Base-by-base conservation (phyloP, 1,140 invertebrate species). In the Medauroidea extradentata region DNA sequence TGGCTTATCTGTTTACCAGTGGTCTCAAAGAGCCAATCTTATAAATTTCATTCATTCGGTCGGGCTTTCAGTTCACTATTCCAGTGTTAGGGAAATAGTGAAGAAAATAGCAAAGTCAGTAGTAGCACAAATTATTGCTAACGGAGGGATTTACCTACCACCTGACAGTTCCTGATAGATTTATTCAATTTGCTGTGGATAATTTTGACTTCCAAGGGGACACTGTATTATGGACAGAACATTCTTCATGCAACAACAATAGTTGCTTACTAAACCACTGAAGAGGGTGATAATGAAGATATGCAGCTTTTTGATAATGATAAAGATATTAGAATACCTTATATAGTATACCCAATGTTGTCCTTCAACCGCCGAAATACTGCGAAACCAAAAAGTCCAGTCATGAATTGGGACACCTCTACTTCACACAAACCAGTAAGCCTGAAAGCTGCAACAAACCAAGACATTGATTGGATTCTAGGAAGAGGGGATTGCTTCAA, bases 121-220 rank as follows among this genome's bases (percentile, higher is more conserved):
- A 39, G 25, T 53, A 7, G 52, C n/a, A 29, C 3, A 53, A 53
- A 53, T 42, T 24, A 53, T 14, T 27, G 8, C 2, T 19, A 14
- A 41, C 14, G 29, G 52, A 42, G 52, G 52, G 3, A 24, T 53
- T 41, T 53, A 53, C 19, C 23, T 53, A 34, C 52, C 52, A 53
- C 52, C 3, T 19, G 52, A 53, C 19, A 2, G 23, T 13, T 53
- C 52, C 13, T 27, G 52, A 21, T 2, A 41, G 52, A 19, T 53
- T 53, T 53, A 42, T 53, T 13, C 21, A 53, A 3, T 53, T 53
- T 29, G 9, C 52, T n/a, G 34, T 53, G 13, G 52, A 53, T 42
- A 53, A 53, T 21, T 16, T 53, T 16, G 2, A 53, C 11, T 53
- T 53, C 38, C 24, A 53, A 53, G 24, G 23, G 23, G 24, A 29